These are phyloP conservation scores for Nephrotoma appendiculata DNA, from an alignment of 2,888 invertebrate genomes.

Conservation along the genomic window DNA sequence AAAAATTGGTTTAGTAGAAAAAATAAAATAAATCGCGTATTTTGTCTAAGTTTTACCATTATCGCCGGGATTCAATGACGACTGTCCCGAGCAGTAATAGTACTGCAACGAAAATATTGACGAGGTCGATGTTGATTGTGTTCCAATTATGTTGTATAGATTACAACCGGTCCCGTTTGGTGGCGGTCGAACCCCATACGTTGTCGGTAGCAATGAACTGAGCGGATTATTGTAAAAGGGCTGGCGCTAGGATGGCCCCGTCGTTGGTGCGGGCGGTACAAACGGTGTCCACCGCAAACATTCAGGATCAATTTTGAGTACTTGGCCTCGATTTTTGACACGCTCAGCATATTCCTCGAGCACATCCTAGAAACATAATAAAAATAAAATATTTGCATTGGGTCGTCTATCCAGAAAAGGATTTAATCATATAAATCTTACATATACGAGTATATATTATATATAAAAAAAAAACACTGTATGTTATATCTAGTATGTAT, in stretches of 20 bases:
- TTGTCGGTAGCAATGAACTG: not conserved
- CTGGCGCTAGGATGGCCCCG: constrained; percentile 11
- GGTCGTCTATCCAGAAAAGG: not conserved
- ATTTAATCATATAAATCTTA: not conserved
- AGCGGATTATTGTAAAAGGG: not conserved
- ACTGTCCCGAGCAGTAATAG: not conserved
- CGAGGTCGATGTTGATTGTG: not conserved
- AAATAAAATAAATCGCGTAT: not conserved
- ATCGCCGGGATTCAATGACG: not conserved
- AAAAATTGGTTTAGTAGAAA: not conserved
- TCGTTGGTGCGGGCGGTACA: constrained; percentile 39
- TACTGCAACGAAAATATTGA: not conserved
- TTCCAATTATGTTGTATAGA: not conserved
- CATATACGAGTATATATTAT: not conserved
- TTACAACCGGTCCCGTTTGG: not conserved
- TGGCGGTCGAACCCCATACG: not conserved
- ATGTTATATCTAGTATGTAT: not conserved
- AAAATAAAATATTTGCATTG: not conserved
- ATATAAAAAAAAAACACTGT: not conserved
- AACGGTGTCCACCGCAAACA: constrained; percentile 83
- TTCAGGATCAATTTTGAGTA: constrained; percentile 74
- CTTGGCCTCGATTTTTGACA: constrained; percentile 59
- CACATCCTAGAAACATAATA: constrained; percentile 51
- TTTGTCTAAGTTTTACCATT: not conserved
- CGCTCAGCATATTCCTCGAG: constrained; percentile 84